These are phyloP conservation scores for Nyctalus aviator DNA, from an alignment of 2,797 vertebrate genomes.

Conservation along the genomic window DNA sequence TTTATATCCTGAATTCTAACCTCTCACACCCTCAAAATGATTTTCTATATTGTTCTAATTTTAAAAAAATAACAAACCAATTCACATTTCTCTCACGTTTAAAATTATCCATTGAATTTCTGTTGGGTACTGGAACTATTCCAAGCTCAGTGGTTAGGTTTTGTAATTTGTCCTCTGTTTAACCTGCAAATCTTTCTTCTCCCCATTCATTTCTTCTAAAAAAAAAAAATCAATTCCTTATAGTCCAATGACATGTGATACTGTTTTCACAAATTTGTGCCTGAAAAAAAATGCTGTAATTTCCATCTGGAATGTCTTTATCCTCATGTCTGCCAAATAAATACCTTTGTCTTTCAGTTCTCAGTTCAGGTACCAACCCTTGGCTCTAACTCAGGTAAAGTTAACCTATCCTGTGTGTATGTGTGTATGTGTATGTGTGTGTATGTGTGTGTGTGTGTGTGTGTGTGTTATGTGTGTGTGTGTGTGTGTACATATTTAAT, in stretches of 20 bases:
- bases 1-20: neutral
- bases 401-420: neutral
- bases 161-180: neutral
- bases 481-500: neutral
- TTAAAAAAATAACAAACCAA: neutral
- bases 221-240: neutral
- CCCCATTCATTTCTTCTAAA: neutral
- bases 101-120: conserved; percentile 36
- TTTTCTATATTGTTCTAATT: conserved; percentile 21
- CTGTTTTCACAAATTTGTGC: neutral
- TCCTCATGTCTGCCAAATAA: neutral
- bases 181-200: neutral
- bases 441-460: neutral
- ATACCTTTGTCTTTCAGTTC: conserved; percentile 38
- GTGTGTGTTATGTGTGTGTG: no score
- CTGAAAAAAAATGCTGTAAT: neutral
- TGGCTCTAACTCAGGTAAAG: neutral
- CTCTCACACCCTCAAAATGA: neutral
- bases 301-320: neutral
- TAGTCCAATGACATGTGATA: neutral
- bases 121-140: neutral
- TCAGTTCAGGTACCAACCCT: neutral
- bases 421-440: neutral
- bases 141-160: neutral
- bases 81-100: neutral